These are phyloP conservation scores for Semaprochilodus insignis DNA, from an alignment of 2,797 vertebrate genomes.

Conservation along the genomic window DNA sequence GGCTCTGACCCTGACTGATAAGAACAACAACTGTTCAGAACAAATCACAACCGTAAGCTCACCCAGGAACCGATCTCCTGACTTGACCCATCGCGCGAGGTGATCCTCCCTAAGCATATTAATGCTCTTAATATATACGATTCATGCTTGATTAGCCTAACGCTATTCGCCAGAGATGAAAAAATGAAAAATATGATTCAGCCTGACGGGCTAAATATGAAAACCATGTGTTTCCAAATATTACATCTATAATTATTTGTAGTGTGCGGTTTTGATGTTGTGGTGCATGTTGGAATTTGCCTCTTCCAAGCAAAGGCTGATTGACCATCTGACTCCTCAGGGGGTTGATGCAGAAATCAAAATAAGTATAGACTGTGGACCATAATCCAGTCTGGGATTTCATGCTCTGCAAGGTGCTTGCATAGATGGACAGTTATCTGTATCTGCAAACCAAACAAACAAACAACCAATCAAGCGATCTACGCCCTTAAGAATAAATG, in stretches of 20 bases:
- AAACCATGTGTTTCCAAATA: constrained; percentile 1
- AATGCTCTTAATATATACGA: neutral
- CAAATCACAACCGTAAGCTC: constrained; percentile 4
- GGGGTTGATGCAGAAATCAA: neutral
- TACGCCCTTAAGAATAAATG: neutral
- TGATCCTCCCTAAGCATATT: neutral
- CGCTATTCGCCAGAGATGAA: constrained; percentile 8
- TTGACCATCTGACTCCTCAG: neutral
- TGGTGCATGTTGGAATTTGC: neutral
- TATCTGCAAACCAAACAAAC: neutral
- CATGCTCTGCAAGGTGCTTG: neutral
- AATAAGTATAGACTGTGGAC: neutral
- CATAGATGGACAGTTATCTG: neutral
- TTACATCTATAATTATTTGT: neutral
- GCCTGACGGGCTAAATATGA: neutral
- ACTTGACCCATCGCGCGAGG: neutral
- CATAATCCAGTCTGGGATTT: neutral
- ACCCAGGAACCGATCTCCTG: neutral
- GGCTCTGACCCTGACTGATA: constrained; percentile 41
- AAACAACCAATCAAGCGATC: neutral
- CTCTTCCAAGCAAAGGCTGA: neutral
- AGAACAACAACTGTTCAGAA: constrained; percentile 33
- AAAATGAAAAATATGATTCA: neutral
- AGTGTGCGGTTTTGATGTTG: neutral
- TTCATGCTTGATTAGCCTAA: constrained; percentile 17